Base-by-base conservation (phyloP, 2,888 invertebrate species). In the Pollenia labialis region DNA sequence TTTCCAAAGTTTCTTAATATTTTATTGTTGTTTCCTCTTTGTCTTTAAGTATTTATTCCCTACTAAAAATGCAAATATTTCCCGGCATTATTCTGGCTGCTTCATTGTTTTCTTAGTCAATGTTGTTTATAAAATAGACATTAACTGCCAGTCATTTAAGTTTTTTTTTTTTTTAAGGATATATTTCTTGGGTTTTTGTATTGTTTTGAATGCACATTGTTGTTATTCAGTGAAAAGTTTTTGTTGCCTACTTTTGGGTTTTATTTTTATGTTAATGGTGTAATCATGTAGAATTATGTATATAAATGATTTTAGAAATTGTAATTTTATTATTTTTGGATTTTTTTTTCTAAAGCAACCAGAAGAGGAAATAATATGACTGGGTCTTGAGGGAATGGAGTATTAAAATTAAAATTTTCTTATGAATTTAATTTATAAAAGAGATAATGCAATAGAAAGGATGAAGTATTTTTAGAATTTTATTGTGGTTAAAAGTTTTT, bases 251-350 rank as follows among this genome's bases (percentile, higher is more conserved):
- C 62, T 71, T 77, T 77, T 62, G 46, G 62, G 32, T 75, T 60
- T 75, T 69, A 82, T 82, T 52, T 71, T 64, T 83, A 64, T 80
- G 56, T 66, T 87, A 83, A 83, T 87, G 83, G 64, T 62, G 66
- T 87, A 81, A 85, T 85, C 76, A 77, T 85, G 77, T 77, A 62
- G 72, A 85, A 85, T 81, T 77, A 66, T 81, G 58, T 68, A 11
- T 60, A 77, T 74, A 81, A 85, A 77, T 85, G 66, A 77, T 81
- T 69, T 69, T 32, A 48, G 60, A 60, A 68, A 75, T 32, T 81
- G 44, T 81, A 40, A 64, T 81, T 54, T 46, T 62, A 71, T 80
- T 62, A 32, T 77, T 60, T 75, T 48, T 32, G 12, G 18, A 40
- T 52, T 52, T 64, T n/a, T 32, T 52, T 52, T 64, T n/a, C 44